phyloP scores from a whole-genome alignment of 2,113 vertebrate species.

The Rhabdornis inornatus region DNA sequence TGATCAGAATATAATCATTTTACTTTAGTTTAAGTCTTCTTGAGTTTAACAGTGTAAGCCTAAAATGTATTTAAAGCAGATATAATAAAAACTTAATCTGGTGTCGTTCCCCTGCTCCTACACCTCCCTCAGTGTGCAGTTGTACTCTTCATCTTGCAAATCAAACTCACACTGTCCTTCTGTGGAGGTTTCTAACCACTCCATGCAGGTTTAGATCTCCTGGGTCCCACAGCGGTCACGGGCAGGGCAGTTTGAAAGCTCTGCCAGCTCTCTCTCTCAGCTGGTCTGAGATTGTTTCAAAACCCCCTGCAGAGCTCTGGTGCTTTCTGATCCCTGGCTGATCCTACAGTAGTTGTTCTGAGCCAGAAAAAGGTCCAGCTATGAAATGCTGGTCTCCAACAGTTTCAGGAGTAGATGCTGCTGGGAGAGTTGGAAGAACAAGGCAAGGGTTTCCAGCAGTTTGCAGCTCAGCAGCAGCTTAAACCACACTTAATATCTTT shows the following conservation, averaged over 20 bases:
- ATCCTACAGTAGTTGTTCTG: not conserved
- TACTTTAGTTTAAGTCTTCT: not conserved
- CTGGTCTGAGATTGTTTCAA: not conserved
- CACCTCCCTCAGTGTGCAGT: fast-evolving
- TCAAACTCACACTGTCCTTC: not conserved
- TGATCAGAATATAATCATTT: not conserved
- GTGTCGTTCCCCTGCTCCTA: not conserved
- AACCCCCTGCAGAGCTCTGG: not conserved
- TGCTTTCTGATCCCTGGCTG: not conserved
- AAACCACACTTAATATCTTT: not conserved
- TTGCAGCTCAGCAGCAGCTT: not conserved
- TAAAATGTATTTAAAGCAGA: not conserved
- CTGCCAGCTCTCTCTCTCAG: not conserved
- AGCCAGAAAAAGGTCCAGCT: not conserved
- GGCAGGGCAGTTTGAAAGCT: not conserved
- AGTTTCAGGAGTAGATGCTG: not conserved
- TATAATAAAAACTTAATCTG: not conserved
- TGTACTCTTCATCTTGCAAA: not conserved
- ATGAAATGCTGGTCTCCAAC: not conserved
- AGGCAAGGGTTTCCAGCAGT: not conserved
- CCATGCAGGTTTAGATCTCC: not conserved
- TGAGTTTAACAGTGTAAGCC: not conserved
- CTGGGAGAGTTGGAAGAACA: not conserved
- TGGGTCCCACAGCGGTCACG: not conserved
- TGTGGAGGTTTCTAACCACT: not conserved